Evolutionary conservation across 2,888 invertebrate genomes (phyloP), one percentile per base, ranked within the genome.

Genomic region (Dasysyrphus tricinctus): DNA sequence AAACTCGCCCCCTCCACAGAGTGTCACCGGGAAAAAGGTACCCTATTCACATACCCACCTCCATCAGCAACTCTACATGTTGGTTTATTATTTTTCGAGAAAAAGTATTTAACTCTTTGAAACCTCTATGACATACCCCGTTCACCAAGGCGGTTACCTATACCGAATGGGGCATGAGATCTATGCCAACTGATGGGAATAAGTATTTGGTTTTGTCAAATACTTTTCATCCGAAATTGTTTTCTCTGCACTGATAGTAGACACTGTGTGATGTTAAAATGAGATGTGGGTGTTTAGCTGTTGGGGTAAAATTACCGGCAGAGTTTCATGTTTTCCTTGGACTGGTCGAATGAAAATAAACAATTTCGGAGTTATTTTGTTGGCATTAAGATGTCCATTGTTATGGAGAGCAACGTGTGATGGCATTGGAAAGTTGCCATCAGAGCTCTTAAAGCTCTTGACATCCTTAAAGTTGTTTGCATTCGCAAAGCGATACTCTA

Each of bases 151-250:
- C 32, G 16, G 16, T 44, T 75, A 12, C 59, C 80, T 37, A 57
- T 19, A 19, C 39, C 39, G n/a, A 69, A 37, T 69, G 61, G 70
- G 29, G 63, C 6, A 14, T 54, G 77, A 51, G 37, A 32, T 61
- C 65, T 79, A 2, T 3, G 61, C 76, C 79, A 73, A 79, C 75
- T 87, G 34, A 67, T 67, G 74, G 39, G 67, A 80, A 80, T 73
- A 72, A 65, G 69, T 69, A 82, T 76, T 87, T 70, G 87, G 83
- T 87, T 87, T 83, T 76, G 86, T 82, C 75, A 83, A 87, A 87
- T 87, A 83, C 76, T 87, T 87, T 80, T 79, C 79, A 49, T 63
- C 24, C 54, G 76, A 87, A 87, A 83, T 87, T 79, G 83, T 87
- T 87, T 83, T 57, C 70, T 72, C 70, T 61, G 47, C 73, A 77